Percentiles rank a stretch among this genome's conserved stretches.
These are phyloP conservation scores for Callionymus lyra DNA, from an alignment of 2,113 vertebrate species.

Conservation along the genomic window DNA sequence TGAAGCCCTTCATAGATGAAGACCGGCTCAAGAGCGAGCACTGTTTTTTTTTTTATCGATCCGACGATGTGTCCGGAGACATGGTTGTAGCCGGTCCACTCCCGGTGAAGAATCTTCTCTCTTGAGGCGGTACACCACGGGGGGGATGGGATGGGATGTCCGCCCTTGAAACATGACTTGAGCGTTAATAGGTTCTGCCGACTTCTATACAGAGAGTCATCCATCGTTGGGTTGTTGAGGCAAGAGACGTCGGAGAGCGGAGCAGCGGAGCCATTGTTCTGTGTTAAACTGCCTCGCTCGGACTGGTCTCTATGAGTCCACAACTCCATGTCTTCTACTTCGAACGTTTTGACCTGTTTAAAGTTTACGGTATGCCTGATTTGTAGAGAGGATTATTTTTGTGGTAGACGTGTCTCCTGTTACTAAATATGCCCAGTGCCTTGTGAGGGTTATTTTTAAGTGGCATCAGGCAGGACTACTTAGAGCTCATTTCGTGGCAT, in stretches of 20 bases:
- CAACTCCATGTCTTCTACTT: no score
- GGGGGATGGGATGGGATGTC: constrained; percentile 7
- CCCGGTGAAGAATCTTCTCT: constrained; percentile 13
- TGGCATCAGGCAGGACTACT: constrained; percentile 16
- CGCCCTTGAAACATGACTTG: constrained; percentile 55
- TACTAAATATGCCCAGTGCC: constrained; percentile 20
- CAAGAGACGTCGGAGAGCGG: no score
- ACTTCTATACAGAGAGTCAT: constrained; percentile 23
- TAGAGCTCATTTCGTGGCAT: constrained; percentile 21
- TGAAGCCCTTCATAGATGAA: constrained; percentile 1
- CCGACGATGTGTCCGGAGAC: background rate
- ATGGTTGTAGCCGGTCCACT: background rate
- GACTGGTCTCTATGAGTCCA: no score
- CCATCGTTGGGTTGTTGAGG: constrained; percentile 10
- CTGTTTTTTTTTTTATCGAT: constrained; percentile 13
- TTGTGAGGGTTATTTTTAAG: constrained; percentile 48
- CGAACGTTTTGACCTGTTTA: no score
- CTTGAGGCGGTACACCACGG: constrained; percentile 10
- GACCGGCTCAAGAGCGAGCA: no score
- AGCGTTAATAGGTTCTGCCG: constrained; percentile 36
- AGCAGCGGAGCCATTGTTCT: no score
- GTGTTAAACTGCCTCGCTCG: no score
- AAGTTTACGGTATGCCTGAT: no score
- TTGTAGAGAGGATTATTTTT: no score
- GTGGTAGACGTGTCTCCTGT: constrained; percentile 10